Conservation (phyloP, 2,113 vertebrate genomes). For the Oryzias celebensis region DNA sequence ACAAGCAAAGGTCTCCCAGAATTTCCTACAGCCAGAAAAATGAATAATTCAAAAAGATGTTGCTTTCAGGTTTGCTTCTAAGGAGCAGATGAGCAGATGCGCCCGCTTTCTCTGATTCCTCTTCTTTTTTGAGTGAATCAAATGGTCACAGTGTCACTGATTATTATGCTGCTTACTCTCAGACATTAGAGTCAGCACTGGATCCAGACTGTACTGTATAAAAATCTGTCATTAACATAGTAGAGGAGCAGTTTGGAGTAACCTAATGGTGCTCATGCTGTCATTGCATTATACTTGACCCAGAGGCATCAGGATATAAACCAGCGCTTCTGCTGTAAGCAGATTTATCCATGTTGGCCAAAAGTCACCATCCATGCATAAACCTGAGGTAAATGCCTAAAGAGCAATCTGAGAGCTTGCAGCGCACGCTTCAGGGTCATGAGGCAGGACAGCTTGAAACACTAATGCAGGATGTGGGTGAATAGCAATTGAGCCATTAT, state of each 20-base stretch:
- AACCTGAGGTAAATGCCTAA: slow-evolving; percentile 59
- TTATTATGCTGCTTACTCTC: slow-evolving; percentile 43
- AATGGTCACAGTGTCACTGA: slow-evolving; percentile 65
- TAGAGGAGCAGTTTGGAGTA: slow-evolving; percentile 42
- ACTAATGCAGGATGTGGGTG: slow-evolving; percentile 41
- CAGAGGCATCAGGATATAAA: slow-evolving; percentile 50
- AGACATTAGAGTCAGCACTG: slow-evolving; percentile 58
- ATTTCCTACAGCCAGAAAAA: slow-evolving; percentile 62
- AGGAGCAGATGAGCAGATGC: slow-evolving; percentile 45
- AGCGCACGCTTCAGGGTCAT: slow-evolving; percentile 43
- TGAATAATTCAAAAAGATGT: slow-evolving; percentile 70
- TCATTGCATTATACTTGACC: slow-evolving; percentile 52
- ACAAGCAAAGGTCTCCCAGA: slow-evolving; percentile 57
- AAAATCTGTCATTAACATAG: slow-evolving; percentile 54
- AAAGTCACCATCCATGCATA: slow-evolving; percentile 22
- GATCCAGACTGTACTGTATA: slow-evolving; percentile 43
- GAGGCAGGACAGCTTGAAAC: slow-evolving; percentile 38
- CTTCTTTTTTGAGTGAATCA: slow-evolving; percentile 31
- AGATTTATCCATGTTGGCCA: slow-evolving; percentile 51
- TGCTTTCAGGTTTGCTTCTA: slow-evolving; percentile 58
- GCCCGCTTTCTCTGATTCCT: slow-evolving; percentile 18
- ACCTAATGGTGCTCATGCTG: slow-evolving; percentile 61
- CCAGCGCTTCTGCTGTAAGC: slow-evolving; percentile 62
- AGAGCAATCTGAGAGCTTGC: slow-evolving; percentile 30
- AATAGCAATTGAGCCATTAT: slow-evolving; percentile 46